Conservation (phyloP, 2,888 invertebrate genomes). For the Scaptomyza caliginosa region DNA sequence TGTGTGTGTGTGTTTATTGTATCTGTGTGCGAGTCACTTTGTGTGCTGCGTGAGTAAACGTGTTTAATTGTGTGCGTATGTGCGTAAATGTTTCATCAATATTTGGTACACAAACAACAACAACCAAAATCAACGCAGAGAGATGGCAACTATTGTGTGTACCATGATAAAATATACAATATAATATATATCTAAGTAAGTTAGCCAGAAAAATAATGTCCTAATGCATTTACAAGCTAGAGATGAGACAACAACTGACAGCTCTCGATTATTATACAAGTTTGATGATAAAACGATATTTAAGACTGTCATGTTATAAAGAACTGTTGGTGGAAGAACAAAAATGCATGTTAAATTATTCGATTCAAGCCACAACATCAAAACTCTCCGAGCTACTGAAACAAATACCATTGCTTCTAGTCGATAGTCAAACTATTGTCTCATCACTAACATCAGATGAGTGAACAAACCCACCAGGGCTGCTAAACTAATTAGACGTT, state of each 20-base stretch:
- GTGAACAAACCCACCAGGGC: slow-evolving; percentile 13
- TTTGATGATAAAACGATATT: too few relatives aligned
- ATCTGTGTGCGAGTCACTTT: slow-evolving; percentile 38
- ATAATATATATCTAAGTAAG: slow-evolving; percentile 46
- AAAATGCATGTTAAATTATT: too few relatives aligned
- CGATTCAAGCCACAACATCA: too few relatives aligned
- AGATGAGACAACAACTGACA: slow-evolving; percentile 28
- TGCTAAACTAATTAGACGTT: slow-evolving; percentile 74
- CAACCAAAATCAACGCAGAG: slow-evolving; percentile 20
- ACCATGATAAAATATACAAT: slow-evolving; percentile 6
- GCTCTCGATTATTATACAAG: background rate
- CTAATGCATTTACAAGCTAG: slow-evolving; percentile 54
- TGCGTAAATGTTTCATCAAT: slow-evolving; percentile 78
- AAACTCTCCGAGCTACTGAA: too few relatives aligned
- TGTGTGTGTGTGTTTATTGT: slow-evolving; percentile 30
- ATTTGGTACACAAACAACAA: slow-evolving; percentile 69
- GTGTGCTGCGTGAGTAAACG: slow-evolving; percentile 66
- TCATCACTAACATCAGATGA: slow-evolving; percentile 45
- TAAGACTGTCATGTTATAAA: too few relatives aligned
- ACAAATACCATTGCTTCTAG: background rate
- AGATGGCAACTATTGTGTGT: slow-evolving; percentile 51
- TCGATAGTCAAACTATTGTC: background rate
- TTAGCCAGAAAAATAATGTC: slow-evolving; percentile 60
- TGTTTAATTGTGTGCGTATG: slow-evolving; percentile 77
- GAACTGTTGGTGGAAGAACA: too few relatives aligned